Evolutionary conservation across 2,113 vertebrate genomes (phyloP), one percentile per base, ranked within the genome.

Genomic region (Eretmochelys imbricata): DNA sequence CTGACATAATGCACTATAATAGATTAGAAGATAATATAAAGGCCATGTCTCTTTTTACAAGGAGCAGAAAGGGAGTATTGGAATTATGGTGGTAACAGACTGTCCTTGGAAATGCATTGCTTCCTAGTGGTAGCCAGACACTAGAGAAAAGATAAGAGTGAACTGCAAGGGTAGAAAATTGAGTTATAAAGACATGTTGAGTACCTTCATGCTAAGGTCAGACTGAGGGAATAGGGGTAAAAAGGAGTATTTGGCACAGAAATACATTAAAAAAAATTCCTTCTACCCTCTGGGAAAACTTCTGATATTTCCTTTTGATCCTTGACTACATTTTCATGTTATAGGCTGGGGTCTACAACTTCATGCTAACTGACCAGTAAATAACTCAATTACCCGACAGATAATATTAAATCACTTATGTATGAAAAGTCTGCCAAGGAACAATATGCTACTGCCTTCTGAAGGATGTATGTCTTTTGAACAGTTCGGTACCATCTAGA

Each of bases 371-470:
- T 12, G 53, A 50, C 51, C 14, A 85, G 31, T 62, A 51, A 72
- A 59, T 85, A 80, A 53, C 65, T 50, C 78, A 50, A 20, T 42
- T 50, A 25, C 57, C 83, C 95, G 91, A 92, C 8, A 92, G 89
- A 92, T 48, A 89, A 48, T 38, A 93, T 92, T 93, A 95, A 96
- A 86, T 17, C 4, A n/a, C 90, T 76, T 35, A 57, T 25, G 12
- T 83, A 48, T 81, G 85, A 94, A 93, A 78, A 8, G 6, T 85
- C 87, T 91, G 79, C 54, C 29, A 8, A 80, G 65, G 82, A 78
- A 57, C 87, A 80, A 91, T 4, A n/a, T 17, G 27, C 7, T 17
- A 20, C 12, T 48, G 53, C 62, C 89, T 78, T 89, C 89, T 84
- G 57, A 12, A 81, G 93, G 59, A 95, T 91, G 80, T 83, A 84